Evolutionary conservation across 2,888 invertebrate species (phyloP), one percentile per base, ranked within the genome.

Genomic region (Lamellibrachia columna): DNA sequence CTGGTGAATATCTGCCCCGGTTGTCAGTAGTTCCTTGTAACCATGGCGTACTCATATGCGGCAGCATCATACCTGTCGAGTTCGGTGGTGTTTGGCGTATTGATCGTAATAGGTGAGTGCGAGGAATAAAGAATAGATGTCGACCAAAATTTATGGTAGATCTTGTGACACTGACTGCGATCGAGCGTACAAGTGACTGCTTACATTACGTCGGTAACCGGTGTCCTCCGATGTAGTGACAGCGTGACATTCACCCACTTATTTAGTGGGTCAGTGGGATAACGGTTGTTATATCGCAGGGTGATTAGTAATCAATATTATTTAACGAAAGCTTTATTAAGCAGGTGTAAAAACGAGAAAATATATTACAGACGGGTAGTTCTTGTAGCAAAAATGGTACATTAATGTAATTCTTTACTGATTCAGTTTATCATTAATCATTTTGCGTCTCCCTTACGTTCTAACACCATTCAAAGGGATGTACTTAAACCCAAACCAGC

Each of bases 241-340:
- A 75, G 75, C n/a, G 75, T 75, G 75, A 75, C 75, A 75, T 75
- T 75, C 75, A 75, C 75, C 75, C n/a, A 75, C 75, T 22, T 75
- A 22, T 75, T 75, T 15, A 22, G 3, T 75, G 75, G 75, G 75
- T 75, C 75, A 75, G 75, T 75, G 75, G 75, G 75, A 6, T 75
- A 75, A 58, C 58, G 58, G 58, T 75, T 75, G 22, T 75, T 75
- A 22, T 75, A n/a, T 75, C 75, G n/a, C 22, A 75, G 15, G 75
- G n/a, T 75, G n/a, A 22, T 22, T n/a, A 11, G n/a, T 75, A 75
- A 22, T 22, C 75, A 11, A 15, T 75, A 22, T 75, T 75, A 75
- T 6, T 75, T 40, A 40, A 40, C 40, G 40, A 40, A 40, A 40
- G 75, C 75, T 22, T 2, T 22, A 22, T 75, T 75, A 6, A 75